These are phyloP conservation scores for Penaeus vannamei DNA, from an alignment of 1,140 invertebrate genomes.

Conservation along the genomic window DNA sequence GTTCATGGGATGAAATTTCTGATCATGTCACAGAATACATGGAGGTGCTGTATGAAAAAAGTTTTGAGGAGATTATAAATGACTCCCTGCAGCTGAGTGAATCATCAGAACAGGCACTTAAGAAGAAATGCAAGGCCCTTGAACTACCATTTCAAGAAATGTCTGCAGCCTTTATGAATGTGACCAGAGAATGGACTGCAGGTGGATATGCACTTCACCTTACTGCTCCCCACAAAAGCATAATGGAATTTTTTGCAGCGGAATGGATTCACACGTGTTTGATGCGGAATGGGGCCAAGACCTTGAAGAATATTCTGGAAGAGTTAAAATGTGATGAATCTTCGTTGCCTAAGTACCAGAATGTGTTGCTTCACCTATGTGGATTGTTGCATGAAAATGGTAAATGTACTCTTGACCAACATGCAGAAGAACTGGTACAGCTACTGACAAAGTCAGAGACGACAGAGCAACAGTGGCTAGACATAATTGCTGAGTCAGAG, in stretches of 20 bases:
- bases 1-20: background rate
- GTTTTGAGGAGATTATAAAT: slow-evolving; percentile 1
- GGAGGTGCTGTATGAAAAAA: background rate
- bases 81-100: slow-evolving; percentile 10
- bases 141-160: slow-evolving; percentile 29
- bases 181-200: slow-evolving; percentile 18
- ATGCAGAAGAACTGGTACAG: slow-evolving; percentile 31
- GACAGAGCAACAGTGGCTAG: slow-evolving; percentile 42
- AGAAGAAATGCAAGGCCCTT: background rate
- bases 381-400: slow-evolving; percentile 19
- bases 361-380: slow-evolving; percentile 41
- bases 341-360: slow-evolving; percentile 37
- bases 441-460: background rate
- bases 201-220: slow-evolving; percentile 1
- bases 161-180: slow-evolving; percentile 29
- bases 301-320: background rate
- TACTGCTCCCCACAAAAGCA: slow-evolving; percentile 44
- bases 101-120: background rate
- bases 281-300: background rate
- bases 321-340: background rate
- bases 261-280: background rate
- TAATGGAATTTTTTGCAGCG: slow-evolving; percentile 57
- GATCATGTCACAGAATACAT: background rate
- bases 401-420: background rate
- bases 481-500: slow-evolving; percentile 44